Evolutionary conservation across 2,888 invertebrate genomes (phyloP).

Genomic region (Leistus spinibarbis): DNA sequence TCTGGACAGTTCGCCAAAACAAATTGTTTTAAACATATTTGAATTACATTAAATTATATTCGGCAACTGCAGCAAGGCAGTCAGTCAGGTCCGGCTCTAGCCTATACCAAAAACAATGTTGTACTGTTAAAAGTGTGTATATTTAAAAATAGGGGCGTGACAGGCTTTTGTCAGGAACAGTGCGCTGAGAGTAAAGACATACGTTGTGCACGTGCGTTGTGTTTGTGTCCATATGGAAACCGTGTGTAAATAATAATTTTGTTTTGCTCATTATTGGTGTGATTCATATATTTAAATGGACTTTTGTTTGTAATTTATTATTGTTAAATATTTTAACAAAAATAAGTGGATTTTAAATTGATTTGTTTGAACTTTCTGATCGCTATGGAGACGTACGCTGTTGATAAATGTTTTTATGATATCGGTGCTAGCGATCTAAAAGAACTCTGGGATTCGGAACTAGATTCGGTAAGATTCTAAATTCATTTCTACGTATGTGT

Average conservation of each 20-base stretch:
- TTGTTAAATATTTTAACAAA: neutral
- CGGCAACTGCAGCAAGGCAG: neutral
- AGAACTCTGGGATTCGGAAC: constrained; percentile 82
- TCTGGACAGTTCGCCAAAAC: neutral
- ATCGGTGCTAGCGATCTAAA: constrained; percentile 74
- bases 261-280: neutral
- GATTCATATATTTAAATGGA: neutral
- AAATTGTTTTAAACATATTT: constrained; percentile 24
- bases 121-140: neutral
- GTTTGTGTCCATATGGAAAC: constrained; percentile 28
- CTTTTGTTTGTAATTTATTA: neutral
- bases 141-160: constrained; percentile 24
- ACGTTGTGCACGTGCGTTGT: constrained; percentile 9
- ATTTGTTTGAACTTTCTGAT: constrained; percentile 40
- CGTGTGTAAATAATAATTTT: neutral
- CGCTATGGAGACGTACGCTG: constrained; percentile 70
- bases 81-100: neutral
- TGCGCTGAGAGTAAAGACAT: neutral
- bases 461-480: constrained; percentile 75
- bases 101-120: neutral
- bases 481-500: neutral
- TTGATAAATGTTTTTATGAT: constrained; percentile 64
- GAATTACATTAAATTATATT: constrained; percentile 3
- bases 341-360: neutral
- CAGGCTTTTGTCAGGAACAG: neutral